Evolutionary conservation across 2,888 invertebrate species (phyloP), one percentile per base, ranked within the genome.

Genomic region (Theodoxus fluviatilis): DNA sequence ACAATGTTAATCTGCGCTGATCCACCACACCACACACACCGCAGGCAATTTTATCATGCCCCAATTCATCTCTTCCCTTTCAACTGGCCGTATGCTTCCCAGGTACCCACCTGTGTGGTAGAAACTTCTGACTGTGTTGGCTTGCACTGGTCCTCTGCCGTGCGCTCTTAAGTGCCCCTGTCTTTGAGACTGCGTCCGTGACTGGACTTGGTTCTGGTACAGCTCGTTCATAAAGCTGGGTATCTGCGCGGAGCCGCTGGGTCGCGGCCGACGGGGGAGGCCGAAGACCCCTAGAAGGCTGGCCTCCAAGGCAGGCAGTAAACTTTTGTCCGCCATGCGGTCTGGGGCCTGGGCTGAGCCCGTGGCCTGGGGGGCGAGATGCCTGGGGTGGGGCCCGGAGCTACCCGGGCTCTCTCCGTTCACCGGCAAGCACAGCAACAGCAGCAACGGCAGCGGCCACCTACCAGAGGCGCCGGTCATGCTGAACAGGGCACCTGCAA

Each of bases 151-250:
- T 4, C 76, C 77, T 43, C 74, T 75, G 57, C 80, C 80, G 61
- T 77, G 75, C 33, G 78, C 73, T 57, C 78, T 73, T n/a, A 79
- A 72, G 65, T 74, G n/a, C n/a, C n/a, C n/a, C n/a, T n/a, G n/a
- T n/a, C n/a, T n/a, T n/a, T n/a, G n/a, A n/a, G n/a, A n/a, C n/a
- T n/a, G n/a, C n/a, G n/a, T n/a, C n/a, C n/a, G n/a, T n/a, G n/a
- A n/a, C n/a, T n/a, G n/a, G n/a, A n/a, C n/a, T n/a, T n/a, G n/a
- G n/a, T n/a, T n/a, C n/a, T n/a, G n/a, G 89, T 95, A 95, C 75
- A 96, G 89, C 84, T 93, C 90, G 86, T 92, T 90, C 91, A 96
- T 91, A 80, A 93, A 93, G 82, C 92, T 91, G 73, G 95, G 95
- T 84, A 96, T 90, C 68, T 89, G 88, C 71, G 90, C 88, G 79